Conservation (phyloP, 2,888 invertebrate species). For the Leistus spinibarbis region DNA sequence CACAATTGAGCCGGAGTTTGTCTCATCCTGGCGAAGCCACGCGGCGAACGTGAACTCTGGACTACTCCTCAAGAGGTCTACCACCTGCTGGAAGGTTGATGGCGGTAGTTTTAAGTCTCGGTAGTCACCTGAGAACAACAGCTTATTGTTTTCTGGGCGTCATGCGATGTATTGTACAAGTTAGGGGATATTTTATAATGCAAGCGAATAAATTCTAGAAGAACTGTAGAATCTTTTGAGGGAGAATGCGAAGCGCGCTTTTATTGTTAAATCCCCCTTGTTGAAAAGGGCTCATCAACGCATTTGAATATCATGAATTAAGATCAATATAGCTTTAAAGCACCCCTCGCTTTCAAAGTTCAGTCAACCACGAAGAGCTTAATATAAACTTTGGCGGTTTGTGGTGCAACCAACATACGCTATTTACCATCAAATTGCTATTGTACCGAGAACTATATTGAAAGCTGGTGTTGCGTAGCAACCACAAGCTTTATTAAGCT, state of each 20-base stretch:
- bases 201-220: no score
- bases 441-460: no score
- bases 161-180: no score
- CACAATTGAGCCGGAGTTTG: constrained; percentile 82
- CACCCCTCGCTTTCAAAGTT: background rate
- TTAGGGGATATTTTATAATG: no score
- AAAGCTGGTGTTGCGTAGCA: no score
- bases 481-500: no score
- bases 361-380: background rate
- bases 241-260: constrained; percentile 9
- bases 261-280: constrained; percentile 9
- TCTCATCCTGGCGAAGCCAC: constrained; percentile 76
- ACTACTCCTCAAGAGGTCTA: constrained; percentile 71
- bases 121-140: constrained; percentile 66
- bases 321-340: constrained; percentile 28
- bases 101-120: constrained; percentile 75
- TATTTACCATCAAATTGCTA: no score
- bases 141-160: background rate
- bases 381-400: no score
- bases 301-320: constrained; percentile 26
- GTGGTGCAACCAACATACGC: no score
- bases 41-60: constrained; percentile 83
- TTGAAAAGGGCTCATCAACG: constrained; percentile 29
- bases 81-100: constrained; percentile 69
- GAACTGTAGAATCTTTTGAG: background rate